Conservation (phyloP, 2,888 invertebrate genomes). For the Chironomus riparius region DNA sequence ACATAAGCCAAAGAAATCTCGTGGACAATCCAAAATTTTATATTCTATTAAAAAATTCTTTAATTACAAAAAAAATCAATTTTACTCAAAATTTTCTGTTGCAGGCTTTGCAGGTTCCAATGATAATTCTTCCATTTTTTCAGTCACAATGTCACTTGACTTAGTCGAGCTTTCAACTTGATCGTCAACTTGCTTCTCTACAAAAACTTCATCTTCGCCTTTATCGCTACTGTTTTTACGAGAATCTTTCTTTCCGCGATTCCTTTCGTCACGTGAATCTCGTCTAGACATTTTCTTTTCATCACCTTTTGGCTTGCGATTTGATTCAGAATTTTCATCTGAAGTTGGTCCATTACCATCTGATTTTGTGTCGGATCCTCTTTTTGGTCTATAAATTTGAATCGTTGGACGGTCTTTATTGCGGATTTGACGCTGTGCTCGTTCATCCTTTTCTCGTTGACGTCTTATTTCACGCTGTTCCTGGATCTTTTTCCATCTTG, state of each 20-base stretch:
- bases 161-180: not conserved
- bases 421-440: not conserved
- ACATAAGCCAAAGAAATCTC: conserved; percentile 17
- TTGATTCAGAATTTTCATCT: conserved; percentile 5
- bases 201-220: not conserved
- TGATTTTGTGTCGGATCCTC: not conserved
- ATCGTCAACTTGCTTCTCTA: not conserved
- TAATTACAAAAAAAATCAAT: not conserved
- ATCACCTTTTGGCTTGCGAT: not conserved
- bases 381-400: conserved; percentile 71
- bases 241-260: not conserved
- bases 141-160: not conserved
- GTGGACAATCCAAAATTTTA: not conserved
- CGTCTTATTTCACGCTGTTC: not conserved
- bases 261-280: not conserved
- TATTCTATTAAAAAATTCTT: not conserved
- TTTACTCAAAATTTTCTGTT: not conserved
- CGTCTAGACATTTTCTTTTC: not conserved
- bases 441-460: conserved; percentile 25
- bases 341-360: not conserved
- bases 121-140: not conserved
- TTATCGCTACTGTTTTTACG: not conserved
- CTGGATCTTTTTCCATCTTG: no score
- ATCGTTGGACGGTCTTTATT: conserved; percentile 75
- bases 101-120: not conserved